Conservation (phyloP, 2,888 invertebrate genomes). For the Seira musarum region DNA sequence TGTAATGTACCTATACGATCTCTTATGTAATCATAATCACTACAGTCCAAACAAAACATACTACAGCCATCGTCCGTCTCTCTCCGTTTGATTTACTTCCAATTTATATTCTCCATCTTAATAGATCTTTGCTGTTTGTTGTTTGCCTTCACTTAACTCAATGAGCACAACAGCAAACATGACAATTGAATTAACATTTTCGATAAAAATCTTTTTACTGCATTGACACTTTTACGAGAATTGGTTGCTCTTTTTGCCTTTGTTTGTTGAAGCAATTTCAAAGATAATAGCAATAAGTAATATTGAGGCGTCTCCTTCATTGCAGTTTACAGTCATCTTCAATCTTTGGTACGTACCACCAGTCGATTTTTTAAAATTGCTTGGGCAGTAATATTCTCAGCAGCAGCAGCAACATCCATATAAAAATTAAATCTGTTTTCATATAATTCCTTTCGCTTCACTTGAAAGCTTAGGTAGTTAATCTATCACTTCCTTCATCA, state of each 20-base stretch:
- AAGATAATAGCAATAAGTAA: not conserved
- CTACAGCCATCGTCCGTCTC: too few species aligned
- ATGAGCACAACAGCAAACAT: constrained; percentile 11
- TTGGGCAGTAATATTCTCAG: not conserved
- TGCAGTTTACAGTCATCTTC: not conserved
- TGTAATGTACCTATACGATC: too few species aligned
- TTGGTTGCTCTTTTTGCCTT: not conserved
- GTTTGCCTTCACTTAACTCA: too few species aligned
- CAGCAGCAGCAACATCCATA: too few species aligned
- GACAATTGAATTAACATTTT: constrained; percentile 37
- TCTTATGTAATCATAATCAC: too few species aligned
- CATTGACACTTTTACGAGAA: constrained; percentile 26
- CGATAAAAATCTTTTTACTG: constrained; percentile 18
- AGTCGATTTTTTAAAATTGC: not conserved
- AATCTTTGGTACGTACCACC: not conserved
- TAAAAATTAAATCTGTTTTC: too few species aligned
- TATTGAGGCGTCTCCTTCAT: not conserved
- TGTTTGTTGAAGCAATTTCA: not conserved
- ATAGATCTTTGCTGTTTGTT: constrained; percentile 3
- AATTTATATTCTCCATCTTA: too few species aligned
- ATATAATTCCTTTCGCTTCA: too few species aligned
- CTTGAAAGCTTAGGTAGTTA: too few species aligned
- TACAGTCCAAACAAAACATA: too few species aligned
- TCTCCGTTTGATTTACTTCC: too few species aligned
- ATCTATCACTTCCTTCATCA: too few species aligned